Evolutionary conservation across 2,113 vertebrate species (phyloP).

Genomic region (Nycticorax nycticorax): DNA sequence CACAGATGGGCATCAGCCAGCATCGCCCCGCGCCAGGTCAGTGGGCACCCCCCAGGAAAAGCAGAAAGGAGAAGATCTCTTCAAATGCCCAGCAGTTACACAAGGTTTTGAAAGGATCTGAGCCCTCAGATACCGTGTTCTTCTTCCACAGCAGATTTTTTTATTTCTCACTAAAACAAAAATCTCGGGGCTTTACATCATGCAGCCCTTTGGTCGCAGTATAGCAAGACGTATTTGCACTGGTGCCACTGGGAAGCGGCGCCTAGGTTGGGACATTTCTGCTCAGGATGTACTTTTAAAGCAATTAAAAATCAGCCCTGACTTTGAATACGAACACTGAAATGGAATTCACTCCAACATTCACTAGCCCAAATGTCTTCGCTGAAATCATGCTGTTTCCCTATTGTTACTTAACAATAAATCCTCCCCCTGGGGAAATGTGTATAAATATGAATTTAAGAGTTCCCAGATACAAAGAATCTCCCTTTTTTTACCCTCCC

Average conservation of each 20-base stretch:
- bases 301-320: not conserved
- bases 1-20: fast-evolving
- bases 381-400: conserved; percentile 47
- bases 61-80: not conserved
- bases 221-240: not conserved
- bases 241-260: not conserved
- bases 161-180: not conserved
- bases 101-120: not conserved
- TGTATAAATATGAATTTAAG: conserved; percentile 55
- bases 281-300: conserved; percentile 49
- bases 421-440: conserved; percentile 35
- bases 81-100: not conserved
- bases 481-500: conserved; percentile 2
- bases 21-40: not conserved
- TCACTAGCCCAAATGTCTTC: conserved; percentile 42
- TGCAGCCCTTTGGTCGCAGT: fast-evolving
- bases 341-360: conserved; percentile 12
- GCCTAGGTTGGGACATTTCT: not conserved
- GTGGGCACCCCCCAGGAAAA: not conserved
- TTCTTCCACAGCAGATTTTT: not conserved
- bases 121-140: not conserved
- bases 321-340: not conserved
- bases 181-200: not conserved
- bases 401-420: conserved; percentile 67
- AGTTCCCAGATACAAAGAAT: conserved; percentile 67